Evolutionary conservation across 1,140 invertebrate species (phyloP).

Genomic region (Heliconius congener): DNA sequence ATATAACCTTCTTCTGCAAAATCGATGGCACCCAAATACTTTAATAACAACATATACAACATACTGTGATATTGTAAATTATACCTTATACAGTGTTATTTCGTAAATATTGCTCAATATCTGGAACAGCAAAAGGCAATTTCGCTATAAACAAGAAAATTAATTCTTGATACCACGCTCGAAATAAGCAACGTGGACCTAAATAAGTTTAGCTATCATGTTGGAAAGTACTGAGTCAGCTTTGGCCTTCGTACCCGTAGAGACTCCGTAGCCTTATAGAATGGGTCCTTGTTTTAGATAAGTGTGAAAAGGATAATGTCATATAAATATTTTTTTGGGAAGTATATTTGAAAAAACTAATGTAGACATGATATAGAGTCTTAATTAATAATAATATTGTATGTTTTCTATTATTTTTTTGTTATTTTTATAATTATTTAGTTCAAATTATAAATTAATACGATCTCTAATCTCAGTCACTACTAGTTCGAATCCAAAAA

Average conservation of each 20-base stretch:
- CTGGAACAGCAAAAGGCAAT: conserved; percentile 31
- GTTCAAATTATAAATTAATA: too few relatives aligned
- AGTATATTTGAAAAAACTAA: neutral
- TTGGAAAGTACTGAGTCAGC: conserved; percentile 48
- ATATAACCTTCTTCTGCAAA: too few relatives aligned
- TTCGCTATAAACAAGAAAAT: conserved; percentile 42
- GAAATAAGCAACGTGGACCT: conserved; percentile 43
- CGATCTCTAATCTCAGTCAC: too few relatives aligned
- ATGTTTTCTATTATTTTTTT: too few relatives aligned
- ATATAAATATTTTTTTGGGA: neutral
- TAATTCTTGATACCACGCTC: conserved; percentile 46
- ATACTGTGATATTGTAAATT: too few relatives aligned
- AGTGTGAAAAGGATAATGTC: neutral
- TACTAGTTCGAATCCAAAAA: too few relatives aligned
- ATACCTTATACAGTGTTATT: neutral
- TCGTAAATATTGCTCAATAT: conserved; percentile 9
- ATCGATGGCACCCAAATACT: too few relatives aligned
- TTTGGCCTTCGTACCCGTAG: conserved; percentile 19
- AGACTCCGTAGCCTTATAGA: conserved; percentile 22
- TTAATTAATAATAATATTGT: too few relatives aligned
- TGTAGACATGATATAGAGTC: neutral
- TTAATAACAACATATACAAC: too few relatives aligned
- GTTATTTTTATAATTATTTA: too few relatives aligned
- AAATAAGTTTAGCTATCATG: conserved; percentile 45
- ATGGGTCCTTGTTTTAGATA: neutral